These are phyloP conservation scores for Gari tellinella DNA, from an alignment of 2,888 invertebrate genomes.

Conservation along the genomic window DNA sequence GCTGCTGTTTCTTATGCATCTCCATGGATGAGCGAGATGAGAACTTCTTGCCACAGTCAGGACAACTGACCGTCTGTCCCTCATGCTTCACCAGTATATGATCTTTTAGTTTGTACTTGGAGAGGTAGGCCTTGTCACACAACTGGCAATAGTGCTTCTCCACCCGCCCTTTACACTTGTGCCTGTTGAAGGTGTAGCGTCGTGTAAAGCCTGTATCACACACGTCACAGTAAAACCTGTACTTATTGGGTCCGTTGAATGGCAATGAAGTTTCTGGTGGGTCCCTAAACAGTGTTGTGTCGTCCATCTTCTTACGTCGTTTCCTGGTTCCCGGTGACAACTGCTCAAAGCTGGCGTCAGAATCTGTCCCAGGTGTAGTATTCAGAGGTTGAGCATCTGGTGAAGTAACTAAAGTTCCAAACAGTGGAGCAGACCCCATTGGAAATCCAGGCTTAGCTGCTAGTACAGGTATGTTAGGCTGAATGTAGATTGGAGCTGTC, in stretches of 20 bases:
- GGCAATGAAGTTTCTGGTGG: conserved; percentile 56
- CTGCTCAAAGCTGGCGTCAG: conserved; percentile 1
- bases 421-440: not conserved
- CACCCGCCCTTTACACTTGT: conserved; percentile 57
- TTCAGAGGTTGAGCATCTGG: not conserved
- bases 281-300: conserved; percentile 50
- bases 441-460: no score
- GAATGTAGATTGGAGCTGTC: no score
- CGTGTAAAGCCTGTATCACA: conserved; percentile 59
- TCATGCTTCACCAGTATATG: conserved; percentile 59
- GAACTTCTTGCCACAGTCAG: conserved; percentile 56
- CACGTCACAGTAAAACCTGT: conserved; percentile 57
- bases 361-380: not conserved
- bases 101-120: conserved; percentile 57
- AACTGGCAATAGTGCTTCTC: conserved; percentile 61
- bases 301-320: conserved; percentile 49
- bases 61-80: conserved; percentile 58
- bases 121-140: conserved; percentile 60
- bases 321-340: conserved; percentile 13
- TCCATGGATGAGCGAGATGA: conserved; percentile 58
- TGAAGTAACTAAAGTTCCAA: not conserved
- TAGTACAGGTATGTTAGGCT: no score
- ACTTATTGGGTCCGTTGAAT: conserved; percentile 59
- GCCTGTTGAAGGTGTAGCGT: conserved; percentile 53
- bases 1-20: conserved; percentile 61